These are phyloP conservation scores for Scyliorhinus canicula DNA, from an alignment of 2,797 vertebrate genomes.

Conservation along the genomic window DNA sequence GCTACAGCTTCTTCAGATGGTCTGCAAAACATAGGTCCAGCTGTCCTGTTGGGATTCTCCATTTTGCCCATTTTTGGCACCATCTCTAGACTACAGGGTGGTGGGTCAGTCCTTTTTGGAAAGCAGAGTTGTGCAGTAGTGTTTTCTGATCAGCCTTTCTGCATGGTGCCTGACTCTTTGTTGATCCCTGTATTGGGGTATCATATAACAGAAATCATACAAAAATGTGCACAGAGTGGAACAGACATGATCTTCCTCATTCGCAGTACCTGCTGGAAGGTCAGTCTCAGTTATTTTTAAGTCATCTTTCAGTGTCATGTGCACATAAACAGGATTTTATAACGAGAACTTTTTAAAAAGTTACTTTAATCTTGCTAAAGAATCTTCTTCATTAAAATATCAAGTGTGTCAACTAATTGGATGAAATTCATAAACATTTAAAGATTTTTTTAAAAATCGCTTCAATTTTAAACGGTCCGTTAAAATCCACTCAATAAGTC, in stretches of 20 bases:
- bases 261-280: neutral
- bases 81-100: neutral
- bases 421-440: neutral
- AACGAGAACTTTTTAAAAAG: neutral
- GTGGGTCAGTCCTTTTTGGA: neutral
- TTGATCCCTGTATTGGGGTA: too few species aligned
- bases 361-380: neutral
- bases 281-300: neutral
- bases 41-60: neutral
- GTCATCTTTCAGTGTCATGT: neutral
- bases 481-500: neutral
- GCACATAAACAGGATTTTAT: neutral
- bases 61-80: neutral
- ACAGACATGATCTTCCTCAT: neutral
- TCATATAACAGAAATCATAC: neutral
- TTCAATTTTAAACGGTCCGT: neutral
- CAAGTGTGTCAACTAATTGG: neutral
- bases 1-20: neutral
- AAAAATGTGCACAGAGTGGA: neutral
- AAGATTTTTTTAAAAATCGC: neutral
- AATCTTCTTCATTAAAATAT: neutral
- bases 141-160: too few species aligned
- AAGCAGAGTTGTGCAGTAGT: neutral
- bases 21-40: neutral
- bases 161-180: neutral